Percentiles rank a stretch among this genome's conserved stretches.
These are phyloP conservation scores for Balaenoptera acutorostrata DNA, from an alignment of 2,113 vertebrate species.

Conservation along the genomic window DNA sequence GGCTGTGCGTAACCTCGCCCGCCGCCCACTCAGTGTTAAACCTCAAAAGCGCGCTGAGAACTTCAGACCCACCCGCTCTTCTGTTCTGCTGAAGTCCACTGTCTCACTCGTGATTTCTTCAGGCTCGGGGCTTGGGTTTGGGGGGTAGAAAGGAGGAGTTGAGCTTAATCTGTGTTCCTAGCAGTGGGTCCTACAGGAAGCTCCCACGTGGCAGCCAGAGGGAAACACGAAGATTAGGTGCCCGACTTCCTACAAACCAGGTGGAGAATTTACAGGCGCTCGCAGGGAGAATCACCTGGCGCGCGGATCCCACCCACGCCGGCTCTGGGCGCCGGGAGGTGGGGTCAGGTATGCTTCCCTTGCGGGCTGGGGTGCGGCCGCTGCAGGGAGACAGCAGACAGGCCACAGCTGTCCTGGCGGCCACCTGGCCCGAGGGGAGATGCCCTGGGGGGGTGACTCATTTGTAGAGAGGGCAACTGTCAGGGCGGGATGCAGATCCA, in stretches of 20 bases:
- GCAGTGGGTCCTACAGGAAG: not conserved
- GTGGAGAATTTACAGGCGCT: not conserved
- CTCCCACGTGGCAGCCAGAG: not conserved
- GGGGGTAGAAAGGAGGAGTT: not conserved
- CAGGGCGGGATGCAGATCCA: not conserved
- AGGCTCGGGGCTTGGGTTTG: not conserved
- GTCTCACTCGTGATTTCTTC: not conserved
- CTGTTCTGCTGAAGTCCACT: not conserved
- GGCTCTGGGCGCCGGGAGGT: not conserved
- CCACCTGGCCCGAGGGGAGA: not conserved
- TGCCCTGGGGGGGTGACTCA: not conserved
- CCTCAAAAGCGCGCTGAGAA: constrained; percentile 20
- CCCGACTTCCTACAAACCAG: not conserved
- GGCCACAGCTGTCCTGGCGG: not conserved
- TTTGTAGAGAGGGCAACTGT: too few relatives aligned
- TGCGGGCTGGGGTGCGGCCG: rapidly evolving
- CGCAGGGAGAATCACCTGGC: not conserved
- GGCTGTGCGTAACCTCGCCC: not conserved
- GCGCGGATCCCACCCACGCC: not conserved
- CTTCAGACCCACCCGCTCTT: not conserved
- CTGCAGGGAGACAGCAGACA: not conserved
- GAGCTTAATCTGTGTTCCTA: not conserved
- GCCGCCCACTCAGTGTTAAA: not conserved
- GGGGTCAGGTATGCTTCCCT: not conserved
- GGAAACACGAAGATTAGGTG: not conserved